These are phyloP conservation scores for Xenus cinereus DNA, from an alignment of 2,113 vertebrate species.

Conservation along the genomic window DNA sequence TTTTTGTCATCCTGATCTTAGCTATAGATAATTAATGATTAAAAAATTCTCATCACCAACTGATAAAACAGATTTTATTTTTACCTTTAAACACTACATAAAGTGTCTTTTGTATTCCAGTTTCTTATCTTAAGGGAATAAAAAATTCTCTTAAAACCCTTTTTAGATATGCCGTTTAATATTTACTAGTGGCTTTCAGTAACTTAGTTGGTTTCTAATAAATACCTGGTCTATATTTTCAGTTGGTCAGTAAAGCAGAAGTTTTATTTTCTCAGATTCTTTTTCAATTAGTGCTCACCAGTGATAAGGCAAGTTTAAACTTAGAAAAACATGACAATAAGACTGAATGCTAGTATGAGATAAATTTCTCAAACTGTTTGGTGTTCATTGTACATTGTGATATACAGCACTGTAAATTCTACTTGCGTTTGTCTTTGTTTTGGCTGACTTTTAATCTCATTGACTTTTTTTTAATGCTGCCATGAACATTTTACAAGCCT, in stretches of 20 bases:
- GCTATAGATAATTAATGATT: background rate
- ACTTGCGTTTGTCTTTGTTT: background rate
- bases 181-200: background rate
- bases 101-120: background rate
- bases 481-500: background rate
- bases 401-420: background rate
- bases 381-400: background rate
- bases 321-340: background rate
- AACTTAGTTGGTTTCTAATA: background rate
- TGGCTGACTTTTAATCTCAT: background rate
- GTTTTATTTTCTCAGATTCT: background rate
- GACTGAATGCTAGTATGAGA: background rate
- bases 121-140: background rate
- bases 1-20: background rate
- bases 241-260: background rate
- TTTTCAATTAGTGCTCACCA: background rate
- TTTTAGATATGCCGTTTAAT: background rate
- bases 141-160: background rate
- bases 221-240: background rate
- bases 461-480: background rate
- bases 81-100: background rate
- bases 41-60: background rate
- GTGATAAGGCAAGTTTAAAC: background rate
- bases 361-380: background rate
- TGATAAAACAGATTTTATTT: background rate